A percentile compares a stretch with the other conserved stretches of the same genome.
Evolutionary conservation across 2,888 invertebrate species (phyloP).

Genomic region (Hypomecis atomaria): DNA sequence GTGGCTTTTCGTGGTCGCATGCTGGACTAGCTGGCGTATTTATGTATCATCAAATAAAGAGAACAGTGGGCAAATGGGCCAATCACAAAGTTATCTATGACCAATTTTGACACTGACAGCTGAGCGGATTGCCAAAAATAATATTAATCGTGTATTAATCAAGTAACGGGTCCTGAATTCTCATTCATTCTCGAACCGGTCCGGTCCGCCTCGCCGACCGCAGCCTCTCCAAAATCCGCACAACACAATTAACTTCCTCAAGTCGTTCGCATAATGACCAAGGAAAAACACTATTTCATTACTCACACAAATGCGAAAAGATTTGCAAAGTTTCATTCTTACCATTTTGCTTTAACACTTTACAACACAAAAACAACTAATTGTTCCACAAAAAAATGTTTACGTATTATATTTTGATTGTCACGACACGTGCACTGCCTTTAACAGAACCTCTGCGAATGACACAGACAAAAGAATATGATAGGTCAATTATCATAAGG

Average conservation of each 20-base stretch:
- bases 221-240: conserved; percentile 26
- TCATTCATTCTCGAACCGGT: conserved; percentile 25
- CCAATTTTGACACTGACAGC: background rate
- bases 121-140: background rate
- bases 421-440: conserved; percentile 54
- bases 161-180: conserved; percentile 19
- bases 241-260: conserved; percentile 29
- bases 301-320: conserved; percentile 12
- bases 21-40: no score
- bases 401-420: conserved; percentile 24
- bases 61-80: background rate
- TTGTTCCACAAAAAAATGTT: conserved; percentile 49
- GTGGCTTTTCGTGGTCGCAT: no score
- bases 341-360: conserved; percentile 41
- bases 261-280: conserved; percentile 13
- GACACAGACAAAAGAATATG: conserved; percentile 56
- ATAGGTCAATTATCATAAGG: conserved; percentile 61
- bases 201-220: conserved; percentile 27
- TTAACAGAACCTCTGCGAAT: conserved; percentile 58
- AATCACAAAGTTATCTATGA: background rate
- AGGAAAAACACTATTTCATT: conserved; percentile 27
- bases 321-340: conserved; percentile 23
- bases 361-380: conserved; percentile 51
- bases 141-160: background rate
- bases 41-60: no score